Evolutionary conservation across 2,888 invertebrate species (phyloP), one percentile per base, ranked within the genome.

Genomic region (Thysanoteuthis rhombus): DNA sequence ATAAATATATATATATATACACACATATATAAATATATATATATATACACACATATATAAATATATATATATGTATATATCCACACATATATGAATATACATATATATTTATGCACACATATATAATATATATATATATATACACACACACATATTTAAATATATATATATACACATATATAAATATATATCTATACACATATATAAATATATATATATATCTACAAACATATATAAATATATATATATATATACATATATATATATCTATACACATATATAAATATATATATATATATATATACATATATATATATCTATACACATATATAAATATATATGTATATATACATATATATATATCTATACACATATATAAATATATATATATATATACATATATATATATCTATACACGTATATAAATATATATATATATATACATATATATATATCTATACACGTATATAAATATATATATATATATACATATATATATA

Each of bases 291-390:
- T 36, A 89, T 89, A 89, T 36, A 89, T 89, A 89, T 4, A 89
- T 5, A 89, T 4, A 89, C 36, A 89, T 25, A 32, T 32, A 89
- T 2, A 89, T 25, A 32, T 2, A 89, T 40, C 19, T 45, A 92
- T 40, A 92, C 28, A 40, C 4, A 45, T 45, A 45, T 92, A 28
- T 92, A 40, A 1, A 45, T 42, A 92, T 3, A 42, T 8, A 40
- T 92, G 25, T 45, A 92, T 92, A 45, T 45, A 92, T 92, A 92
- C n/a, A n/a, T n/a, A n/a, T n/a, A n/a, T n/a, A n/a, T n/a, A n/a
- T n/a, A n/a, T n/a, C n/a, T 38, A 38, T 92, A 38, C 3, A 38
- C 19, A 38, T 42, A 38, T 42, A 3, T 42, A 38, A 39, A 38
- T 92, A 92, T 92, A 38, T 42, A 92, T 92, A 92, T 38, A 92